A percentile compares a stretch with the other conserved stretches of the same genome.
Conservation (phyloP, 2,888 invertebrate genomes). For the Harpalus rufipes region DNA sequence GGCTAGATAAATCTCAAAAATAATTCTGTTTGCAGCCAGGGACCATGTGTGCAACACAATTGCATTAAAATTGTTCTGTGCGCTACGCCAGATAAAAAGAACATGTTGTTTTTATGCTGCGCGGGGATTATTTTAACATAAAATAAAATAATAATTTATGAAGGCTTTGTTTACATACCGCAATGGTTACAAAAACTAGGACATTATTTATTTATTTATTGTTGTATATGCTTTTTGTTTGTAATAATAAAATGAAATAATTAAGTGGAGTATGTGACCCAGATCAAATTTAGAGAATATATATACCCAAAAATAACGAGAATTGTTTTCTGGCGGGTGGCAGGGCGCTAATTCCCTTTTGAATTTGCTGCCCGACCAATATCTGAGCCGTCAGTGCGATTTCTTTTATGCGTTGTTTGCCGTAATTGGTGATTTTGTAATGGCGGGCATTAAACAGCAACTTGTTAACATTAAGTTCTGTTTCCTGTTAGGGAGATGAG, state of each 20-base stretch:
- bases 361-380: too few relatives aligned
- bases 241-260: neutral
- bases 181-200: neutral
- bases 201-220: neutral
- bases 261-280: too few relatives aligned
- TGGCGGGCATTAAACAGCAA: too few relatives aligned
- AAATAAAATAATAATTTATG: neutral
- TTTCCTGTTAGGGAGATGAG: too few relatives aligned
- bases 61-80: slow-evolving; percentile 36
- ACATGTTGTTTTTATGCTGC: slow-evolving; percentile 17
- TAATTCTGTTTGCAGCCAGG: slow-evolving; percentile 24
- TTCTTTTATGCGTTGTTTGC: too few relatives aligned
- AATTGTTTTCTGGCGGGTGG: too few relatives aligned
- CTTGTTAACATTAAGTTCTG: too few relatives aligned
- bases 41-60: slow-evolving; percentile 36
- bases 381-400: too few relatives aligned
- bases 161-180: neutral
- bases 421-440: too few relatives aligned
- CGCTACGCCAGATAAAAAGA: neutral
- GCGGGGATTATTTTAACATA: slow-evolving; percentile 12
- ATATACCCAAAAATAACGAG: too few relatives aligned
- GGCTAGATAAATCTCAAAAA: slow-evolving; percentile 49
- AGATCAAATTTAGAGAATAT: too few relatives aligned
- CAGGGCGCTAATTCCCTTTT: too few relatives aligned
- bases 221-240: neutral